Evolutionary conservation across 2,113 vertebrate species (phyloP), one percentile per base, ranked within the genome.

Genomic region (Myiagra hebetior): DNA sequence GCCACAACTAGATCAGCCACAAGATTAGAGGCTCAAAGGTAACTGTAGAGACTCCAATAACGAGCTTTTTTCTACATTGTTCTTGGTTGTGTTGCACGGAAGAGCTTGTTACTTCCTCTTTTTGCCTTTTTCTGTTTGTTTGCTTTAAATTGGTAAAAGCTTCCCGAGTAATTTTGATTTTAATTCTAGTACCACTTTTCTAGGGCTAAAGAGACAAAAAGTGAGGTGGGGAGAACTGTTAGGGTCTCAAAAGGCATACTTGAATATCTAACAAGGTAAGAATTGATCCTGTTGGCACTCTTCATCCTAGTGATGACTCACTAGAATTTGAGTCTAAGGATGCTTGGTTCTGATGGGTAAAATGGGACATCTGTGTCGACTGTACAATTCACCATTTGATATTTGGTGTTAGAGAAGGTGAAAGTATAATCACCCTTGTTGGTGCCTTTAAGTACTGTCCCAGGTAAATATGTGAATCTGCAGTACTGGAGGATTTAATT

Each of bases 21-120:
- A 73, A 99, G 99, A 55, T 97, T 99, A 75, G 99, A 99, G 96
- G 99, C 99, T 50, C 98, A 99, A 93, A 99, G 98, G 99, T 99
- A 98, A 97, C 9, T 50, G 35, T 37, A 62, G 46, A 59, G 13
- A 64, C n/a, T 44, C 14, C 35, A 65, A 4, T 8, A 62, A 18
- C 18, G 35, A 15, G 8, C 0, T 17, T 47, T 73, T 41, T 76
- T 20, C 31, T 49, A 1, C 4, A 0, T 49, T 47, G 3, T 53
- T 91, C 37, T 82, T 4, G 1, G 6, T 35, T 49, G n/a, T 68
- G 28, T 21, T 67, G 69, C 14, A 5, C 14, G 2, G 2, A 41
- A 27, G 47, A 28, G 10, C 5, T 55, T 62, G 11, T 68, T 78
- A 16, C 30, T 69, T 85, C 28, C 21, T 14, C 12, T 42, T 76